phyloP scores from a whole-genome alignment of 2,113 vertebrate genomes.

The Prunella himalayana region DNA sequence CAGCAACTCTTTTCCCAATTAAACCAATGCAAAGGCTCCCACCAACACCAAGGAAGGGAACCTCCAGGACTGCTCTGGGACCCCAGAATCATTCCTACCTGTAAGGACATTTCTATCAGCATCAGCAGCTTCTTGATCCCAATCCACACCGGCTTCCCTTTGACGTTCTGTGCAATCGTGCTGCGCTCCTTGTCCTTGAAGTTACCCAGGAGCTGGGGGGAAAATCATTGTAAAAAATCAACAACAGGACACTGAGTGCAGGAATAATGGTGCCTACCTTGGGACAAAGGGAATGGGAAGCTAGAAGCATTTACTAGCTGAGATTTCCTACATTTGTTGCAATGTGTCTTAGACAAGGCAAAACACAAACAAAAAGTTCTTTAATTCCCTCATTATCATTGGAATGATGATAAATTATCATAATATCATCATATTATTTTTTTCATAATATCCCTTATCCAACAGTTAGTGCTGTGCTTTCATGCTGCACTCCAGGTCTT shows the following conservation, averaged over 20 bases:
- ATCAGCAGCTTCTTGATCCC: conserved; percentile 97
- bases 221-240: not conserved
- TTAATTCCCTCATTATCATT: not conserved
- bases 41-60: conserved; percentile 14
- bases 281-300: not conserved
- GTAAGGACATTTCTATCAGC: conserved; percentile 95
- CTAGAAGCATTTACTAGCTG: not conserved
- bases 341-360: not conserved
- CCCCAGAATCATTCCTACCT: conserved; percentile 75
- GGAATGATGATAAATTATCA: too few relatives aligned
- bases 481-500: not conserved
- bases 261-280: not conserved
- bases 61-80: not conserved
- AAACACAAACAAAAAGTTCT: not conserved
- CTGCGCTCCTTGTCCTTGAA: conserved; percentile 89
- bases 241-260: not conserved
- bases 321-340: not conserved
- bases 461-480: not conserved
- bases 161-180: conserved; percentile 83
- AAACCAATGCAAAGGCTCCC: conserved; percentile 5
- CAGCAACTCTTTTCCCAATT: not conserved
- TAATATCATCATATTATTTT: not conserved
- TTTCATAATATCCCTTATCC: not conserved
- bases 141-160: conserved; percentile 82
- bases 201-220: conserved; percentile 84